A percentile compares a stretch with the other conserved stretches of the same genome.
Evolutionary conservation across 2,797 vertebrate species (phyloP).

Genomic region (Darevskia nairensis): DNA sequence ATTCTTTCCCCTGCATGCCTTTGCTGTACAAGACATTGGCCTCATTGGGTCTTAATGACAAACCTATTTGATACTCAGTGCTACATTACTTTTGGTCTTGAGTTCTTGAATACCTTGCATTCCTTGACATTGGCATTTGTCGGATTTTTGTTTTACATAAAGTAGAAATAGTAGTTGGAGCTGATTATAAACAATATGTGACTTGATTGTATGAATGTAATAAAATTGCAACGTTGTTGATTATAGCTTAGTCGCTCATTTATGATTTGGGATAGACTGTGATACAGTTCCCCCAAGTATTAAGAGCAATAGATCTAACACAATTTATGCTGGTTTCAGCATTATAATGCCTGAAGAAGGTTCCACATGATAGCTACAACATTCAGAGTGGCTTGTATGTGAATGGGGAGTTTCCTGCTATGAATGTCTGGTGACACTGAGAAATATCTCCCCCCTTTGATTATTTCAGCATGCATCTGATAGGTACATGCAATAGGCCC

Average conservation of each 20-base stretch:
- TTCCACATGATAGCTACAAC: not conserved
- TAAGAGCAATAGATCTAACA: not conserved
- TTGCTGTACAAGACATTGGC: too few relatives aligned
- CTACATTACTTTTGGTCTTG: not conserved
- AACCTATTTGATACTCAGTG: not conserved
- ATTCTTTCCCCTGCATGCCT: too few relatives aligned
- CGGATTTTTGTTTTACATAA: not conserved
- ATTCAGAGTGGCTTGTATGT: too few relatives aligned
- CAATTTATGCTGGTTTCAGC: not conserved
- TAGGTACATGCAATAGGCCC: too few relatives aligned
- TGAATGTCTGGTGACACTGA: too few relatives aligned
- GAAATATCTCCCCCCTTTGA: too few relatives aligned
- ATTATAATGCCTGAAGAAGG: too few relatives aligned
- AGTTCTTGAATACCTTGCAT: not conserved
- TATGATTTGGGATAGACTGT: not conserved
- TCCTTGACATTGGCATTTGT: not conserved
- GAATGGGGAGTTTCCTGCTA: too few relatives aligned
- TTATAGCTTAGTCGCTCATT: not conserved
- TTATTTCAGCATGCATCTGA: too few relatives aligned
- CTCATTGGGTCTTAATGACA: not conserved
- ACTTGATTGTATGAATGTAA: not conserved
- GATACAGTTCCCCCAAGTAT: not conserved
- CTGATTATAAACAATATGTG: not conserved
- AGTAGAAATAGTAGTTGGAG: not conserved
- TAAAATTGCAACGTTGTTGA: not conserved